Base-by-base conservation (phyloP, 2,888 invertebrate species). In the Onthophagus sagittarius region DNA sequence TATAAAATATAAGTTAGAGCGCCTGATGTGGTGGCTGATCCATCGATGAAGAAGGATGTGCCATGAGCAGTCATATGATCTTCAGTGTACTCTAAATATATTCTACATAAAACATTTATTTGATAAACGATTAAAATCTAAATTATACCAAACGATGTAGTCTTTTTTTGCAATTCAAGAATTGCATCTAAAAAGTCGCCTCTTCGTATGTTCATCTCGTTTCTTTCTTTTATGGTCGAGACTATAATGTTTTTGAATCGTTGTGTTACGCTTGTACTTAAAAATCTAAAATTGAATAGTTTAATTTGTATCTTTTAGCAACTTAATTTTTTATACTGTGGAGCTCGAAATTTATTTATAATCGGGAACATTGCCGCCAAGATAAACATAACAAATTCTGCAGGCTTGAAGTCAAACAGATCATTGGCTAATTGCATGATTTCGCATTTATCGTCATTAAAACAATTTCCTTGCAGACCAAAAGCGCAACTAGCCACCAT, bases 21-120 rank as follows among this genome's bases (percentile, higher is more conserved):
- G n/a, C 86, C 84, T 5, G 86, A 84, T 7, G 88, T 88, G 0
- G 89, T 88, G 80, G 89, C 89, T 73, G 86, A 88, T 0, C 89
- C 89, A 33, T 88, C 89, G 0, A 82, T 74, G 73, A 88, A 88
- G 77, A 91, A 89, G 0, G 88, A 79, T 33, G 88, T 85, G 1
- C 88, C 87, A 73, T 90, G 89, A 0, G 89, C 86, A 0, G 87
- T 84, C 4, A 90, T 76, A 62, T 89, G 79, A 1, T 87, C 84
- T 9, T 87, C 79, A 0, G 85, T 82, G 0, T 83, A 79, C 5
- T 80, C 79, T 69, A 72, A 65, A 70, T 76, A 23, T 0, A 5
- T 3, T 9, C 7, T 15, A 9, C 23, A 71, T 1, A 7, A 6
- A 7, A 15, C n/a, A 23, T 14, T 31, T 14, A 11, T 39, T 14